A percentile compares a stretch with the other conserved stretches of the same genome.
These are phyloP conservation scores for Drosophila meridionalis DNA, from an alignment of 2,888 invertebrate genomes.

Conservation along the genomic window DNA sequence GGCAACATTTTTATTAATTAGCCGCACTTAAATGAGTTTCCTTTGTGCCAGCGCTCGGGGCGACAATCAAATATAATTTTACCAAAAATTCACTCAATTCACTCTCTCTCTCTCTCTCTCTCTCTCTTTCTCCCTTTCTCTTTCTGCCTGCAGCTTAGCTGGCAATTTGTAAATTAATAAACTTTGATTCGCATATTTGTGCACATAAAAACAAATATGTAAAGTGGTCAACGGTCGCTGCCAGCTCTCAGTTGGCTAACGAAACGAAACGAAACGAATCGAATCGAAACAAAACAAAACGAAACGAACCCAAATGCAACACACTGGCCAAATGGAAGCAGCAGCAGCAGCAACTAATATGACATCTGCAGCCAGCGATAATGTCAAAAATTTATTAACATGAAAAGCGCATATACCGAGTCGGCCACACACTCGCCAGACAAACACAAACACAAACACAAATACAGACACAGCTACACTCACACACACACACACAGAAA, in stretches of 20 bases:
- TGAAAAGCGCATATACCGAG: conserved; percentile 53
- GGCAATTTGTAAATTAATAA: conserved; percentile 71
- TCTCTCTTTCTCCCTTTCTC: not conserved
- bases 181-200: conserved; percentile 65
- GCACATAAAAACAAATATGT: conserved; percentile 51
- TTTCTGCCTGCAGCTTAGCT: conserved; percentile 34
- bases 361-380: conserved; percentile 43
- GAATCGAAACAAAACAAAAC: conserved; percentile 3
- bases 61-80: conserved; percentile 19
- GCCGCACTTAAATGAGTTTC: conserved; percentile 23
- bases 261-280: conserved; percentile 12
- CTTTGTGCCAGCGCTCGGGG: conserved; percentile 13
- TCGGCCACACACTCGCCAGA: conserved; percentile 2
- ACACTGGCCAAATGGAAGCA: conserved; percentile 17
- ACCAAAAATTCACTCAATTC: not conserved
- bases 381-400: conserved; percentile 72
- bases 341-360: not conserved
- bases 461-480: not conserved
- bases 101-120: not conserved
- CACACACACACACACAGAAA: not conserved
- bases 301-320: conserved; percentile 24
- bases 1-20: conserved; percentile 5
- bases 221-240: conserved; percentile 25
- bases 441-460: conserved; percentile 3
- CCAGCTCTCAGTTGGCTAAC: conserved; percentile 2